Base-by-base conservation (phyloP, 2,888 invertebrate genomes). In the Parnassius glacialis region DNA sequence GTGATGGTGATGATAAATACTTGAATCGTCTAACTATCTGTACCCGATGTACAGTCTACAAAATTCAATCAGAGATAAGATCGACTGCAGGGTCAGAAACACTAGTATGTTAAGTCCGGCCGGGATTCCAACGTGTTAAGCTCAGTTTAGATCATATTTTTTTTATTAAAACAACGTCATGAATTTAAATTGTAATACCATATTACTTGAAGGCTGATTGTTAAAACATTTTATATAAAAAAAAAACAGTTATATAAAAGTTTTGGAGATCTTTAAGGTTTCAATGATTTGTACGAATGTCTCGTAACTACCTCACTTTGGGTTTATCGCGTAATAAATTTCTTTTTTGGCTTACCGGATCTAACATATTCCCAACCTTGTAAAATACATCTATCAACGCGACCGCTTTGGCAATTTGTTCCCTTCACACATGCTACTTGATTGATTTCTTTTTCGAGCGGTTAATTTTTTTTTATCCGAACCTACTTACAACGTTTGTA, bases 361-460 rank as follows among this genome's bases (percentile, higher is more conserved):
- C 62, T 55, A 62, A 62, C 62, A 55, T 62, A 62, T 62, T 55
- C 55, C 51, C 41, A 45, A 44, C 54, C 54, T 62, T 62, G 59
- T 57, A 54, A 62, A 62, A 59, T 62, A 62, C 62, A 62, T 62
- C 62, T 59, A 62, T 62, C 62, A 62, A 55, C 62, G 50, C 58
- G 58, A 55, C 58, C 62, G 58, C 62, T 61, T 51, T 13, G 57
- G 54, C 62, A 62, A 62, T 62, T 62, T 58, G 62, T 62, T 62
- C 50, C 58, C 53, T 58, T 62, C 62, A n/a, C 62, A 62, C 50
- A 54, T 58, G 62, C 45, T 44, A 10, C 51, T 58, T 62, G 62
- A 62, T 62, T 58, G 58, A 58, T 62, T n/a, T 50, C 54, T 44
- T 62, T 58, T 62, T 47, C 52, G 52, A 11, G n/a, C 13, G 34